Conservation (phyloP, 2,113 vertebrate genomes). For the Laterallus jamaicensis region DNA sequence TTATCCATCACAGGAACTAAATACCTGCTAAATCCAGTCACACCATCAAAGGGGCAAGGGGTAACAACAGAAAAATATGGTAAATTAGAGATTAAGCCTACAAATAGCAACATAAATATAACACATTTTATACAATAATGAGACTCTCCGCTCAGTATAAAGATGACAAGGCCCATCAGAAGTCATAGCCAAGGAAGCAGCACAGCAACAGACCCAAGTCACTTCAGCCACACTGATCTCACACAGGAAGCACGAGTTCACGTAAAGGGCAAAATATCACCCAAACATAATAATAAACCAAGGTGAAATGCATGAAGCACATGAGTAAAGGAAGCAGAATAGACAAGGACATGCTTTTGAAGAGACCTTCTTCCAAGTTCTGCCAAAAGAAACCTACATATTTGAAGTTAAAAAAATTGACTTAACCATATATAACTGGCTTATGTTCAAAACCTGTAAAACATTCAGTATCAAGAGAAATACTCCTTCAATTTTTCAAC, state of each 20-base stretch:
- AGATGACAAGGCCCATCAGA: not conserved
- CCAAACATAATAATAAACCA: not conserved
- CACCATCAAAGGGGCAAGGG: not conserved
- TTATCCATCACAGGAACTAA: not conserved
- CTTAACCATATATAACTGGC: not conserved
- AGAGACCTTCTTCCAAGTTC: not conserved
- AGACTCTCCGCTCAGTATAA: not conserved
- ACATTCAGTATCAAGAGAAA: not conserved
- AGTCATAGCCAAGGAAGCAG: not conserved
- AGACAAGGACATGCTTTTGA: not conserved
- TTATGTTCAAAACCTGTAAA: not conserved
- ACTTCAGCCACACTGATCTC: not conserved
- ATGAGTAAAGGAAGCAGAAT: not conserved
- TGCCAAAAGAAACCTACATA: not conserved
- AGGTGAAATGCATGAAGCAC: not conserved
- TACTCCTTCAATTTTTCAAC: not conserved
- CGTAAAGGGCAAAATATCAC: fast-evolving
- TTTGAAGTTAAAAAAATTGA: not conserved
- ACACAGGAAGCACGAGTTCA: not conserved
- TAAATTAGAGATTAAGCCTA: not conserved
- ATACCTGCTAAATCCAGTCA: not conserved
- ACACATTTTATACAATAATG: fast-evolving
- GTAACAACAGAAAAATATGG: not conserved
- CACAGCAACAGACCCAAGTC: not conserved
- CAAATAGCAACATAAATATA: not conserved